Conservation (phyloP, 2,113 vertebrate genomes). For the Mungos mungo region DNA sequence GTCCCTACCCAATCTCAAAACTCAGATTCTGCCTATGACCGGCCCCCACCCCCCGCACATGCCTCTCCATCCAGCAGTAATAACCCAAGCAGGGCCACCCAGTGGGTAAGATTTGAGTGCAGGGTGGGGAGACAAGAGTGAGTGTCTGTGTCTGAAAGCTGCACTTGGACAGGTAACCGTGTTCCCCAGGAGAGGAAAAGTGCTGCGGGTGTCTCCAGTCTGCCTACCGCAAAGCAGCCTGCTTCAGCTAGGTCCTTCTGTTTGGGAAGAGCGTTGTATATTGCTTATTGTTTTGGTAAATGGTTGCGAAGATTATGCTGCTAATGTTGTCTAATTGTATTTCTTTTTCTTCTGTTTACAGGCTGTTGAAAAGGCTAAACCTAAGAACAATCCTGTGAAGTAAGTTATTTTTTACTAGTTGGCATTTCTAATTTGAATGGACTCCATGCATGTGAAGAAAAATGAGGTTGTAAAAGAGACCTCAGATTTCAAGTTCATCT, state of each 20-base stretch:
- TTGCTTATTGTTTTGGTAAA: conserved; percentile 54
- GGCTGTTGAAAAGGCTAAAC: conserved; percentile 95
- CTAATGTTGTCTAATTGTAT: conserved; percentile 76
- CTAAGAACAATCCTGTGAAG: conserved; percentile 92
- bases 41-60: not conserved
- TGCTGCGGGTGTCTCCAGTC: not conserved
- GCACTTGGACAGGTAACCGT: not conserved
- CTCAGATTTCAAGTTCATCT: conserved; percentile 67
- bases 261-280: not conserved
- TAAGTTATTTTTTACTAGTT: conserved; percentile 86
- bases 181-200: not conserved
- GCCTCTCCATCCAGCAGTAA: not conserved
- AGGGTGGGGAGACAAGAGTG: not conserved
- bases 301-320: conserved; percentile 53
- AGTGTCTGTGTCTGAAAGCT: not conserved
- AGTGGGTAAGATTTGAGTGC: not conserved
- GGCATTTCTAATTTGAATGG: conserved; percentile 65
- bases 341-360: conserved; percentile 87
- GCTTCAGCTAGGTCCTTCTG: not conserved
- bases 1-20: not conserved
- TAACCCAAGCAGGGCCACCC: not conserved
- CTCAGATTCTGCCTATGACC: not conserved
- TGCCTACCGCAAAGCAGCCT: not conserved
- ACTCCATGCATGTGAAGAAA: conserved; percentile 9
- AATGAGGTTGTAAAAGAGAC: conserved; percentile 47